Evolutionary conservation across 2,888 invertebrate genomes (phyloP), one percentile per base, ranked within the genome.

Genomic region (Amblyjoppa fuscipennis): DNA sequence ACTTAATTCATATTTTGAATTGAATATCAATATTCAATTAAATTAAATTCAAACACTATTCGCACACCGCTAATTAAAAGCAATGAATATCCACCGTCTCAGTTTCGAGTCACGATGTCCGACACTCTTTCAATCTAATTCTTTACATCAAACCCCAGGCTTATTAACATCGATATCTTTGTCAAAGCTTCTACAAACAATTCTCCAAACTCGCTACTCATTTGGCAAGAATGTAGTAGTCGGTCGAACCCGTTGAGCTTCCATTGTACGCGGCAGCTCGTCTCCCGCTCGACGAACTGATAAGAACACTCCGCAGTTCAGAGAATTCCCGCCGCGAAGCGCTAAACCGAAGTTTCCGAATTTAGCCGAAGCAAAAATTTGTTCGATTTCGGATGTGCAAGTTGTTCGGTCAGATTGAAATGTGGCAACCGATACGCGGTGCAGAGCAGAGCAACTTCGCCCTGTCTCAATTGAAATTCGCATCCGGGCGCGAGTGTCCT

Each of bases 311-410:
- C n/a, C 53, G 53, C 16, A 49, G 45, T 49, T 49, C 45, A 49
- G 45, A 41, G 41, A 49, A 49, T 49, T 16, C 16, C 45, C 16
- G 16, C 28, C 41, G 59, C 45, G 6, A 64, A 79, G 31, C 53
- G 96, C 97, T 97, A 99, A 94, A 99, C 99, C 1, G 99, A 99
- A 68, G 99, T 99, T 94, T 99, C 99, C 0, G 99, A 99, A 93
- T 99, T 99, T 68, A 99, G 95, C 93, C 98, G 96, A 88, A 99
- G 95, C 75, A 99, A 97, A 96, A 99, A 99, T 93, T 98, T 97
- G 94, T 99, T 99, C 91, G 97, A 98, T 94, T 99, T 98, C 0
- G 99, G 98, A 95, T 99, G 98, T 20, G 99, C 98, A 0, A 99
- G 98, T 94, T 99, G 99, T 93, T 99, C 99, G 0, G 98, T 97